Base-by-base conservation (phyloP, 2,888 invertebrate species). In the Pterobdella sp. region DNA sequence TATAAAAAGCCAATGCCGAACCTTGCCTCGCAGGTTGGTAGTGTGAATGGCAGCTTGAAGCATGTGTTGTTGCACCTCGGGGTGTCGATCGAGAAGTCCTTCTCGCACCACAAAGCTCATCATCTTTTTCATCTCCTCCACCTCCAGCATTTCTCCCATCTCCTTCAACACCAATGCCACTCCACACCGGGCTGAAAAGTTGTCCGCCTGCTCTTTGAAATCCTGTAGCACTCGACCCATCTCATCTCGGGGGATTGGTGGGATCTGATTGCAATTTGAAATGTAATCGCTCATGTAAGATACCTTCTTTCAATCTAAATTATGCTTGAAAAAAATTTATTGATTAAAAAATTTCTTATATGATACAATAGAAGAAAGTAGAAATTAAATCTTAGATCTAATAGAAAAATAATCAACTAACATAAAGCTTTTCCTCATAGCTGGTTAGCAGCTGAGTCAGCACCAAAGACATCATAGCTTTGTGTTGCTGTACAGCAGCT, bases 1-100 rank as follows among this genome's bases (percentile, higher is more conserved):
- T 26, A 37, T 7, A 14, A 2, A 26, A 34, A 49, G 18, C 18
- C 29, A 0, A 35, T 34, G 32, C 22, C 75, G 72, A 75, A 89
- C 90, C 86, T 93, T 94, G 37, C 97, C 97, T 84, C 97, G 95
- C 72, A 91, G 86, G 81, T 94, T 91, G 1, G 97, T 92, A 75
- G 92, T 89, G 68, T 90, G 90, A 77, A 94, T 88, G n/a, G 96
- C 95, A 22, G 96, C 94, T 76, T 90, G 89, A 74, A 95, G 86
- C 95, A 98, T 96, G 83, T 92, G 90, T 35, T 89, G 90, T 72
- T 94, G 88, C 31, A 94, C 93, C 56, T 87, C 86, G 78, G 89
- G 88, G 81, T 90, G 88, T 32, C 94, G 87, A 86, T 98, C 98
- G 0, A 90, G 90, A 64, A 98, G 87, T 0, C 91, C 93, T 72